Evolutionary conservation across 2,113 vertebrate species (phyloP), one percentile per base, ranked within the genome.

Genomic region (Oreochromis aureus): DNA sequence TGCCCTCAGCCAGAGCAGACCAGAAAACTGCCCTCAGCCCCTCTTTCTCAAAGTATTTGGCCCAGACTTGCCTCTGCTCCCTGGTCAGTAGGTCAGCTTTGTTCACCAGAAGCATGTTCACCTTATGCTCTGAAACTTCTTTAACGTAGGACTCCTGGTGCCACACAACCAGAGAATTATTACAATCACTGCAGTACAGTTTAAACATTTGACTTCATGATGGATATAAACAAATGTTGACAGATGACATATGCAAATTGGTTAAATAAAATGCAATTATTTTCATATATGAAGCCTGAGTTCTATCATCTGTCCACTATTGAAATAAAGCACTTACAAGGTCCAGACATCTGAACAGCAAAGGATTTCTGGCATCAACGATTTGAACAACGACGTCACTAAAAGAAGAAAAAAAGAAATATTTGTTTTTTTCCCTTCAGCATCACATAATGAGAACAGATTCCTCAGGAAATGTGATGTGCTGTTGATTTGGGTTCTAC

Each of bases 301-400:
- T 78, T 12, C 46, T 32, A 48, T 32, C 24, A 19, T 78, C 16
- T 51, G 46, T 22, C 13, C 1, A 22, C 44, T 22, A 6, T 1
- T 56, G 4, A 79, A 88, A 66, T 0, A 22, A 58, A 39, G n/a
- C 19, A 97, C 98, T 96, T 94, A 99, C 98, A 95, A 99, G 95
- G 93, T 99, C 99, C 81, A 96, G 97, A 92, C 99, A 99, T 88
- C 99, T 96, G 87, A 99, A 99, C 48, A 99, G 96, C 84, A 98
- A 95, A 0, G 98, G 98, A 82, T 99, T 99, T 93, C 99, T 97
- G 90, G 97, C 98, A 95, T 99, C 98, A 73, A 99, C 97, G 80
- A 99, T 99, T 93, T 99, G 98, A 87, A 99, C 97, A 54, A 99
- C 97, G 4, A 99, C 82, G 41, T 99, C 99, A 91, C 98, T 99